These are phyloP conservation scores for Halictus quadricinctus DNA, from an alignment of 2,888 invertebrate species.

Conservation along the genomic window DNA sequence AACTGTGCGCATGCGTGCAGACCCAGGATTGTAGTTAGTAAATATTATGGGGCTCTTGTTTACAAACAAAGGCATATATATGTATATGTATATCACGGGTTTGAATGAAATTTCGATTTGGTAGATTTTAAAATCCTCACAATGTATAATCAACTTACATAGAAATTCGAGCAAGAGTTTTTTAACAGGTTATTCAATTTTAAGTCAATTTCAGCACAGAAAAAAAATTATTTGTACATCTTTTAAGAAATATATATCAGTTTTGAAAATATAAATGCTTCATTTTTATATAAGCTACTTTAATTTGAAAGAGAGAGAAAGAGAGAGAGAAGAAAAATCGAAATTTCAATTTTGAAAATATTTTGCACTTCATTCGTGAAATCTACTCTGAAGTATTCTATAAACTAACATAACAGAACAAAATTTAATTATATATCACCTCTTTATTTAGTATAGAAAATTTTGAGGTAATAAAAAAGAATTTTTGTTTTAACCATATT, in stretches of 20 bases:
- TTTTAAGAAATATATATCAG: not conserved
- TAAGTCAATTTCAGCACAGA: not conserved
- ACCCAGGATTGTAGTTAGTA: slow-evolving; percentile 61
- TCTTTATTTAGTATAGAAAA: not conserved
- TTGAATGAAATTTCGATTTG: not conserved
- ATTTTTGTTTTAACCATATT: not conserved
- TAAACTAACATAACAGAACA: not conserved
- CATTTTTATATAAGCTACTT: not conserved
- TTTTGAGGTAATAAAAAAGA: not conserved
- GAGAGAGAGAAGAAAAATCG: not conserved
- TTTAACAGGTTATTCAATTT: not conserved
- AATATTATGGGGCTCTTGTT: slow-evolving; percentile 55
- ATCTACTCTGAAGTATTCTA: not conserved
- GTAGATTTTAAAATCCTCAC: not conserved
- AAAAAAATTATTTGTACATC: not conserved
- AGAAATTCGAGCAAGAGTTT: not conserved
- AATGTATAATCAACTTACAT: not conserved
- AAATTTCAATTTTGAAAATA: not conserved
- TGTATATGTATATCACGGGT: not conserved
- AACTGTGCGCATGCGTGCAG: slow-evolving; percentile 71
- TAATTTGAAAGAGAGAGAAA: not conserved
- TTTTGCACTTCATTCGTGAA: not conserved
- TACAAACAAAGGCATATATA: slow-evolving; percentile 2
- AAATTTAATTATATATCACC: not conserved
- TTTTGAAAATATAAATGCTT: not conserved